Conservation (phyloP, 2,888 invertebrate genomes). For the Chelonus formosanus region DNA sequence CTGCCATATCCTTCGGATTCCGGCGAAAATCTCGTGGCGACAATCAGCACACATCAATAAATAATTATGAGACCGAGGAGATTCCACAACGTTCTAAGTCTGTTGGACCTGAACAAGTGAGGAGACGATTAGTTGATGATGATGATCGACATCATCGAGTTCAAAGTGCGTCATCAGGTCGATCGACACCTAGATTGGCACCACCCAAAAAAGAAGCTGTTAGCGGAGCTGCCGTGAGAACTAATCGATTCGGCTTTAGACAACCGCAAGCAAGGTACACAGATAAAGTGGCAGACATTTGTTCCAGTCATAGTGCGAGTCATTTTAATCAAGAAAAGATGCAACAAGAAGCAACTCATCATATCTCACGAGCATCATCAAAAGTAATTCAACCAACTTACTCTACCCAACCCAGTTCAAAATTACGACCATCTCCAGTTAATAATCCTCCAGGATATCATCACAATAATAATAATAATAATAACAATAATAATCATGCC, state of each 20-base stretch:
- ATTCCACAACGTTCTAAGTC: slow-evolving; percentile 65
- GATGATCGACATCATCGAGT: slow-evolving; percentile 54
- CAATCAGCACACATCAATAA: slow-evolving; percentile 35
- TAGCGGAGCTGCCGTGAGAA: slow-evolving; percentile 69
- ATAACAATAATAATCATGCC: too few species aligned
- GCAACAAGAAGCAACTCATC: slow-evolving; percentile 45
- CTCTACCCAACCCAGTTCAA: slow-evolving; percentile 63
- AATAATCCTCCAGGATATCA: slow-evolving; percentile 57
- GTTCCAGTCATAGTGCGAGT: slow-evolving; percentile 65
- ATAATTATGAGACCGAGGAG: slow-evolving; percentile 49
- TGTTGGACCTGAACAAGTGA: slow-evolving; percentile 64
- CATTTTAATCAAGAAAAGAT: slow-evolving; percentile 67
- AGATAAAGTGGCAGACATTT: slow-evolving; percentile 75
- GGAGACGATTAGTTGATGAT: slow-evolving; percentile 62
- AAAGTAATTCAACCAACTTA: slow-evolving; percentile 33
- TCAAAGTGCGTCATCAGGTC: slow-evolving; percentile 67
- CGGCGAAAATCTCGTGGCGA: slow-evolving; percentile 70
- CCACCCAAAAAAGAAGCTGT: slow-evolving; percentile 76
- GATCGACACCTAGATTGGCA: slow-evolving; percentile 73
- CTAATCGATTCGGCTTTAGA: slow-evolving; percentile 82
- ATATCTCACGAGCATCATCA: slow-evolving; percentile 6
- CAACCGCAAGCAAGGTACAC: slow-evolving; percentile 72
- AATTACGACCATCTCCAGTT: slow-evolving; percentile 63
- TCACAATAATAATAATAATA: slow-evolving; percentile 42
- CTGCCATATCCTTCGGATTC: slow-evolving; percentile 87